Evolutionary conservation across 2,888 invertebrate genomes (phyloP), one percentile per base, ranked within the genome.

Genomic region (Nemapogon koenigi): DNA sequence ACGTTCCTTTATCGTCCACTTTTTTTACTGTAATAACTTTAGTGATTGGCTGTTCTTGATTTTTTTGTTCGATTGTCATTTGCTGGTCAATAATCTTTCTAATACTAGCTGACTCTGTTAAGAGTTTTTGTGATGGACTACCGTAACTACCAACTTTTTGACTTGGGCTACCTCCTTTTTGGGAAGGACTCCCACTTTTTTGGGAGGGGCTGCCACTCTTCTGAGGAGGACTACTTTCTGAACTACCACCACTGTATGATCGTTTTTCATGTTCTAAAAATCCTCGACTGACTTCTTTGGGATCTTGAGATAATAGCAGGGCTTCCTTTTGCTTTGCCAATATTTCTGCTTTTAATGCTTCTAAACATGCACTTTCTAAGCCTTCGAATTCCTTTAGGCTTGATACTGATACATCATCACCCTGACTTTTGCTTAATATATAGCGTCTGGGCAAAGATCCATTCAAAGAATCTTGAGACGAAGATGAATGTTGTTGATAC

Each of bases 361-460:
- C 92, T 31, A 90, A 82, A 52, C 94, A 91, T 15, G 94, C 94
- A 43, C 86, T 88, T 70, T 97, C 96, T 2, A 96, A 65, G 0
- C 91, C 90, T 76, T 97, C 96, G 61, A 96, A 96, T 61, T 97
- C 96, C 61, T 92, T 91, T 15, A 96, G 71, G 28, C 95, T 95
- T 4, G 90, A 90, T 17, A 91, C 71, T 2, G 94, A 94, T 30
- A 93, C 81, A 56, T 94, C 94, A 61, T 94, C 95, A 1, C 90
- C 89, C 62, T 88, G 88, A 53, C 87, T 89, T 52, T 86, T 87
- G 47, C 88, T 84, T 6, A 87, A 68, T 41, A 84, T 64, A 48
- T 89, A 89, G 37, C 89, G 79, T 38, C 84, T 81, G n/a, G 90
- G 88, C 41, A 90, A 83, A 50, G 91, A 91, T 4, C 91, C 91